Evolutionary conservation across 1,140 invertebrate genomes (phyloP).

Genomic region (Periplaneta americana): DNA sequence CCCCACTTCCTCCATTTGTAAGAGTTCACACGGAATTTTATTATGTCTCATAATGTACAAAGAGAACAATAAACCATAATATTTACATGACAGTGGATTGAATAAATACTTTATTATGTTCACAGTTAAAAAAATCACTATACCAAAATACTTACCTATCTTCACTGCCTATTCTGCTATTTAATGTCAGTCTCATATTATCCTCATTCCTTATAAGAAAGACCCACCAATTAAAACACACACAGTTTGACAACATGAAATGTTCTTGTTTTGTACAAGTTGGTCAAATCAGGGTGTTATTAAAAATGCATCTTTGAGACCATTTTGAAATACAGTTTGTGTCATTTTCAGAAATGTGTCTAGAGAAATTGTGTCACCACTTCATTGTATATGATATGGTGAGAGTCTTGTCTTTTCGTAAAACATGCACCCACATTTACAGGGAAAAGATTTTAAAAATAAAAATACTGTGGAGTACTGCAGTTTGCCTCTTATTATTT

Average conservation of each 20-base stretch:
- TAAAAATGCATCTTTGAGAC: background rate
- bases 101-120: background rate
- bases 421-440: too few species aligned
- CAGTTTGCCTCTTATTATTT: too few species aligned
- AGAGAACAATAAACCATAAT: background rate
- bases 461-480: too few species aligned
- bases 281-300: background rate
- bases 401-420: too few species aligned
- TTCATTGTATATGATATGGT: too few species aligned
- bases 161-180: background rate
- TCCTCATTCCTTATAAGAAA: background rate
- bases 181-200: background rate
- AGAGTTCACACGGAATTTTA: background rate
- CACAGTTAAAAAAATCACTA: background rate
- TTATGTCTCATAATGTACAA: background rate
- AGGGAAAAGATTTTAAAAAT: too few species aligned
- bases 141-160: background rate
- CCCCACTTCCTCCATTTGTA: background rate
- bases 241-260: background rate
- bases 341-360: too few species aligned
- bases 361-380: too few species aligned
- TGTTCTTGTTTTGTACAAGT: background rate
- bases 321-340: background rate
- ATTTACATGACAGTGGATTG: background rate
- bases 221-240: background rate